Conservation (phyloP, 2,797 vertebrate genomes). For the Chaunax sp. region DNA sequence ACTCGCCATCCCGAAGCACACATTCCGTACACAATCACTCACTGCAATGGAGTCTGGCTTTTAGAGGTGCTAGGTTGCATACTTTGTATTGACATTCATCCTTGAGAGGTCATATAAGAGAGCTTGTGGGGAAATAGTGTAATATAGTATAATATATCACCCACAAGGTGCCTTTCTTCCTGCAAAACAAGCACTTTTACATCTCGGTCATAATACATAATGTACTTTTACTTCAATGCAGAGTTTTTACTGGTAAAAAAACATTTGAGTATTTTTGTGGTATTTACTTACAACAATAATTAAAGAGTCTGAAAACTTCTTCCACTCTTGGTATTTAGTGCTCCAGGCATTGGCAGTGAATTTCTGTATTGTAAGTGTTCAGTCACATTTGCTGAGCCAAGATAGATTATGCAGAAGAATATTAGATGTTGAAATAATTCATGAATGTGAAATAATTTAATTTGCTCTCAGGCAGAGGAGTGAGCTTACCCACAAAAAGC, state of each 20-base stretch:
- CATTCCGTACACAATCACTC: conserved; percentile 18
- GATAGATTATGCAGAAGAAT: conserved; percentile 41
- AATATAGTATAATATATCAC: conserved; percentile 8
- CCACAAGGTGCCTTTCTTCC: neutral
- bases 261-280: neutral
- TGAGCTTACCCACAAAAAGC: conserved; percentile 40
- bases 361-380: conserved; percentile 41
- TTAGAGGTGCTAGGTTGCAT: conserved; percentile 14
- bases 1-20: conserved; percentile 27
- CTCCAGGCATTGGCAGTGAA: conserved; percentile 19
- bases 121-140: conserved; percentile 16
- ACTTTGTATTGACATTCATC: conserved; percentile 30
- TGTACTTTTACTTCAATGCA: neutral
- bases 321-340: conserved; percentile 5
- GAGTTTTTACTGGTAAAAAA: neutral
- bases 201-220: neutral
- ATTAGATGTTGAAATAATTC: conserved; percentile 60
- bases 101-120: conserved; percentile 24
- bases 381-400: conserved; percentile 30
- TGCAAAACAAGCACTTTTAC: neutral
- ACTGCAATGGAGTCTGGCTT: conserved; percentile 44
- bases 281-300: neutral
- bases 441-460: conserved; percentile 58
- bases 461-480: conserved; percentile 43
- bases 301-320: conserved; percentile 3